Evolutionary conservation across 2,888 invertebrate species (phyloP).

Genomic region (Diploptera punctata): DNA sequence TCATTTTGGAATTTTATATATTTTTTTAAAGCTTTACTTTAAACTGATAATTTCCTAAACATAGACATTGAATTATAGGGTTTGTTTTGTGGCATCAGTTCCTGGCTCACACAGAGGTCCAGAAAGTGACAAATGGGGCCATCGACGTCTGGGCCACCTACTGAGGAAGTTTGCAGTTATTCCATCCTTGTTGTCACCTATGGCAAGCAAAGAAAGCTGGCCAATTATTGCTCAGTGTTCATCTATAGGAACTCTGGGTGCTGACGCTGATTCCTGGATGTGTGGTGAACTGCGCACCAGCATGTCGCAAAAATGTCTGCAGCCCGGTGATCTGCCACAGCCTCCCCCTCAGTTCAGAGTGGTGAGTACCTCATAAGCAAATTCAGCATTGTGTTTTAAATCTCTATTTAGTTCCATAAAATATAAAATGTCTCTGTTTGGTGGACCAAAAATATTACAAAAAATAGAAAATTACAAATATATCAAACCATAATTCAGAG

Average conservation of each 20-base stretch:
- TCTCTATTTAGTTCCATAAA: too few species aligned
- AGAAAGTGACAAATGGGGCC: conserved; percentile 56
- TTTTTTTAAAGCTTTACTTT: too few species aligned
- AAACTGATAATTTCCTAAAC: too few species aligned
- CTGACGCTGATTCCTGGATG: conserved; percentile 69
- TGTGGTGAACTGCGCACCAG: conserved; percentile 74
- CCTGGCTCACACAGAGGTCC: conserved; percentile 80
- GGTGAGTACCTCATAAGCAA: too few species aligned
- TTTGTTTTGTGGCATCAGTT: conserved; percentile 83
- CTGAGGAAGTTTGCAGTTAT: conserved; percentile 69
- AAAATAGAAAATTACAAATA: too few species aligned
- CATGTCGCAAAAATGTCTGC: conserved; percentile 22
- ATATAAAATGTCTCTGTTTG: too few species aligned
- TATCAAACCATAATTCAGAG: too few species aligned
- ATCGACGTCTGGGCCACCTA: conserved; percentile 65
- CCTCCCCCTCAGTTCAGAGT: conserved; percentile 63
- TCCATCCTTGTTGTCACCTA: conserved; percentile 47
- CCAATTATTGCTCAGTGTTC: conserved; percentile 87
- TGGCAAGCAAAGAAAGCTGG: conserved; percentile 61
- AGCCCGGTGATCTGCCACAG: conserved; percentile 17
- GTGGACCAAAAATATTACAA: too few species aligned
- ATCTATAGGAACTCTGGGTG: conserved; percentile 87
- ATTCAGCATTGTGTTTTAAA: too few species aligned
- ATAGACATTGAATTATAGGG: too few species aligned
- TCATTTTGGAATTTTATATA: too few species aligned